Evolutionary conservation across 2,113 vertebrate genomes (phyloP), one percentile per base, ranked within the genome.

Genomic region (Pseudonaja textilis): DNA sequence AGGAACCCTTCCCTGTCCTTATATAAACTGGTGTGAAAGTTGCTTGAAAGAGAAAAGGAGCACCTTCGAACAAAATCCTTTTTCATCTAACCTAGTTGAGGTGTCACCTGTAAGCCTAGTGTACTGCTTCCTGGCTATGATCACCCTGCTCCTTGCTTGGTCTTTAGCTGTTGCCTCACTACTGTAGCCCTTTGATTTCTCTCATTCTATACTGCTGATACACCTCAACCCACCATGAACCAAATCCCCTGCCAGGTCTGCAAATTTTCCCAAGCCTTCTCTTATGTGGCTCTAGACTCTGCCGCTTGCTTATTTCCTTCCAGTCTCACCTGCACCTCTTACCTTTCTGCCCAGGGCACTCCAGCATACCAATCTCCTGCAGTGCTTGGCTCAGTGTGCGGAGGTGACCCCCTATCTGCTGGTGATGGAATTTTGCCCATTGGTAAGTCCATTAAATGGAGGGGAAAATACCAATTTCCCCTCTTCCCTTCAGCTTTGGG

Each of bases 381-480:
- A 98, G 97, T 99, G 99, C 95, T 95, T 99, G 97, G 98, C 98
- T 42, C 99, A 99, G 97, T 99, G 98, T 1, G 98, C 98, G 0
- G 99, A 99, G 97, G 97, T 98, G 96, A 98, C 99, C 0, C 99
- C 99, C 0, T 99, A 99, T 97, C 98, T 99, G 97, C 97, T 99
- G 96, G 98, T 99, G 93, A 99, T 99, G 99, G 99, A 99, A 96
- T 98, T 99, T 95, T 99, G 99, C 96, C 98, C 99, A 0, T 97
- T 99, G 98, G 99, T 99, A 97, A 98, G 99, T 98, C 4, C 3
- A 47, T 0, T 3, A 50, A 61, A 14, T 18, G 55, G 85, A 47
- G 47, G 25, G 29, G 39, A 8, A 42, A 39, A 26, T 81, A 0
- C 20, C 6, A 3, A 1, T 89, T 59, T 0, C 0, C 0, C 10